Conservation (phyloP, 1,140 invertebrate genomes). For the Temnothorax curvispinosus region DNA sequence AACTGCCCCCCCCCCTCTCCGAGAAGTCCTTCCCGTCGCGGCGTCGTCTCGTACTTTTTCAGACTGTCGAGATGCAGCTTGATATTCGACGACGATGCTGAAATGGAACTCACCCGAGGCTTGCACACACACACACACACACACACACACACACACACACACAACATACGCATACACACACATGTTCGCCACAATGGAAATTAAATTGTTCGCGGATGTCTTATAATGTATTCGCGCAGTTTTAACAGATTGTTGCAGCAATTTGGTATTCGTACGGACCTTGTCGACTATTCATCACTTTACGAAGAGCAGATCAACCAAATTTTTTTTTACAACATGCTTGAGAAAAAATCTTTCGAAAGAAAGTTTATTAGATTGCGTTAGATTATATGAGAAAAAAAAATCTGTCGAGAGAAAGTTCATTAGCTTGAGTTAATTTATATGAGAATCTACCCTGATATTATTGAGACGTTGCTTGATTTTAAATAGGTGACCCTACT, state of each 20-base stretch:
- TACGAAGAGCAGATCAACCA: neutral
- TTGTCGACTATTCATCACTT: neutral
- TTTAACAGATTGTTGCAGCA: neutral
- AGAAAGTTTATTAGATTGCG: neutral
- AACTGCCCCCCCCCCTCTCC: constrained; percentile 13
- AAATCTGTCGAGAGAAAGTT: neutral
- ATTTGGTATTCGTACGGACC: neutral
- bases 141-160: neutral
- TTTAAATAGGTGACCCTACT: neutral
- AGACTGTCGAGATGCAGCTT: constrained; percentile 44
- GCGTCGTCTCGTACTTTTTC: constrained; percentile 10
- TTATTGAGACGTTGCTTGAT: too few species aligned
- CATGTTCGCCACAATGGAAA: neutral
- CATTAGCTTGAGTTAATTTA: neutral
- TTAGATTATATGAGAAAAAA: neutral
- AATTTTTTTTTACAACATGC: neutral
- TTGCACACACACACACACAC: neutral
- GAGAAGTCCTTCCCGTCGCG: neutral
- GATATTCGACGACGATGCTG: neutral
- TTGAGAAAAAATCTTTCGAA: neutral
- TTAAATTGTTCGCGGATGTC: constrained; percentile 5
- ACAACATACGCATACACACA: neutral
- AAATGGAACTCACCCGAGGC: neutral
- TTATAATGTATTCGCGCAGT: neutral
- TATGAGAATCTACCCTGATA: neutral